Conservation (phyloP, 2,797 vertebrate genomes). For the Orestias chungarensis region DNA sequence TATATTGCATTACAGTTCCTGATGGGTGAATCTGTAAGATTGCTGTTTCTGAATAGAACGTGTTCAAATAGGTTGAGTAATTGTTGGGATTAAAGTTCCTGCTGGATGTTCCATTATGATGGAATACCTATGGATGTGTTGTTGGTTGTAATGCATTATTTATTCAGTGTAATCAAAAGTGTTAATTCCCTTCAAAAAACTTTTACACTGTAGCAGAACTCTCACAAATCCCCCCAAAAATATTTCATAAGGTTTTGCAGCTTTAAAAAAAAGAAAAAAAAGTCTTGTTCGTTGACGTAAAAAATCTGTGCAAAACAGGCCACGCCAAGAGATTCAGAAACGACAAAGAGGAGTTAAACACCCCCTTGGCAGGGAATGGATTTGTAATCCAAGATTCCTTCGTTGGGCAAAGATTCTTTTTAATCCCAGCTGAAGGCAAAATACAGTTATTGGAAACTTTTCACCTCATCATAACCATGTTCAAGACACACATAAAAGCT, state of each 20-base stretch:
- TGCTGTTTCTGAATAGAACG: neutral
- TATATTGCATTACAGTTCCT: neutral
- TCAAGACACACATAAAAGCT: slow-evolving; percentile 71
- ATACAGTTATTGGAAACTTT: slow-evolving; percentile 81
- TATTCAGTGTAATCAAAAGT: neutral
- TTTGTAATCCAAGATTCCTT: slow-evolving; percentile 78
- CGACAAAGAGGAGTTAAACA: slow-evolving; percentile 66
- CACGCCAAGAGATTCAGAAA: slow-evolving; percentile 55
- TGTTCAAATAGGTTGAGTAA: neutral
- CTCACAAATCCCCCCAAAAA: slow-evolving; percentile 18
- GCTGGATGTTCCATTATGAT: neutral
- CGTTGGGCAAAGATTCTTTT: slow-evolving; percentile 69
- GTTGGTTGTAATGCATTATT: neutral
- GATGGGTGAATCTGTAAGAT: neutral
- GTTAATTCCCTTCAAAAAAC: neutral
- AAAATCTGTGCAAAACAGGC: slow-evolving; percentile 58
- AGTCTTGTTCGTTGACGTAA: slow-evolving; percentile 40
- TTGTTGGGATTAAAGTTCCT: neutral
- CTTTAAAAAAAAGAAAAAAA: neutral
- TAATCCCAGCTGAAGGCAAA: slow-evolving; percentile 79
- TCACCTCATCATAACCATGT: slow-evolving; percentile 76
- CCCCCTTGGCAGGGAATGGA: slow-evolving; percentile 69
- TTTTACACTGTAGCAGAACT: neutral
- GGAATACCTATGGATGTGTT: neutral
- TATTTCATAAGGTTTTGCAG: slow-evolving; percentile 17